Conservation (phyloP, 1,140 invertebrate genomes). For the Pseudomyrmex gracilis region DNA sequence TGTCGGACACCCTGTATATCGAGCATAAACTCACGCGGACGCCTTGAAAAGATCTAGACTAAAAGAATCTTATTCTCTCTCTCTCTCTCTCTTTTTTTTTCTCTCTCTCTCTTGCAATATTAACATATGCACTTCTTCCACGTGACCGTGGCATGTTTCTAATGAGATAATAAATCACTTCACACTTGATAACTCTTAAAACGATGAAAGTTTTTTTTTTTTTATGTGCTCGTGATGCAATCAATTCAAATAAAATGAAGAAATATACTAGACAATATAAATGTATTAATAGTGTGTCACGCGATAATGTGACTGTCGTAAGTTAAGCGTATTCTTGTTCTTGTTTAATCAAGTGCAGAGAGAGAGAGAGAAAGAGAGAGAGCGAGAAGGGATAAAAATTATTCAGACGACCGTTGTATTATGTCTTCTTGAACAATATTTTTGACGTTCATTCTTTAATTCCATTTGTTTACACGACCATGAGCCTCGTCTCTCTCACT, state of each 20-base stretch:
- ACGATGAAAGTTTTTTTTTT: too few species aligned
- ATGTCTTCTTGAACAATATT: not conserved
- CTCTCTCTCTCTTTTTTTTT: not conserved
- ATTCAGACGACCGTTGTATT: not conserved
- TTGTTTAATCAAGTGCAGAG: too few species aligned
- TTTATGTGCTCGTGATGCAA: too few species aligned
- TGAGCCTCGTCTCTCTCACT: too few species aligned
- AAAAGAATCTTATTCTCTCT: too few species aligned
- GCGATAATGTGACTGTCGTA: too few species aligned
- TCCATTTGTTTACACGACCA: not conserved
- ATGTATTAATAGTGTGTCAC: too few species aligned
- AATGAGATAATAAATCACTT: not conserved
- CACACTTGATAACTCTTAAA: not conserved
- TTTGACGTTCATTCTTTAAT: not conserved
- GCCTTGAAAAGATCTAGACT: not conserved
- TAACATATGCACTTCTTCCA: constrained; percentile 6
- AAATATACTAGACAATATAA: too few species aligned
- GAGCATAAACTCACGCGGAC: not conserved
- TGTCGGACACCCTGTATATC: too few species aligned
- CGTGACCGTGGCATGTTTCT: not conserved
- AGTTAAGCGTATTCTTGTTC: too few species aligned
- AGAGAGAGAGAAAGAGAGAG: too few species aligned
- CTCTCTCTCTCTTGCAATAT: not conserved
- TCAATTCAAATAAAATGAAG: too few species aligned
- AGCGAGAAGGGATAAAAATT: not conserved